Conservation (phyloP, 2,888 invertebrate genomes). For the Cacoxenus indagator region DNA sequence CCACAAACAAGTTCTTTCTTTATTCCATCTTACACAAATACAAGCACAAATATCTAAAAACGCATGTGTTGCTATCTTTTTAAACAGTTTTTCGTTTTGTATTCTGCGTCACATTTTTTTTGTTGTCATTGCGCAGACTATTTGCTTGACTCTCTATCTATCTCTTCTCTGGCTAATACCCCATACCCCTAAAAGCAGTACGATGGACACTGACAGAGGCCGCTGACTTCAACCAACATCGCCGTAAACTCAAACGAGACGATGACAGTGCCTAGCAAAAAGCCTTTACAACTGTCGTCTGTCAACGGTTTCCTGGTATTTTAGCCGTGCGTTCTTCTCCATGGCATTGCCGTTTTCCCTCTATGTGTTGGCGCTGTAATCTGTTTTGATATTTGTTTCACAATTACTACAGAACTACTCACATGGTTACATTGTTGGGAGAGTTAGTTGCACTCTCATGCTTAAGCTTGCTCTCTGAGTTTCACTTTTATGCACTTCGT, state of each 20-base stretch:
- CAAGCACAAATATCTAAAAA: background rate
- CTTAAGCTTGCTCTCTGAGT: background rate
- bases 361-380: constrained; percentile 36
- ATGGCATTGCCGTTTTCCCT: background rate
- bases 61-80: background rate
- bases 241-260: background rate
- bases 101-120: constrained; percentile 10
- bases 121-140: background rate
- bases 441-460: background rate
- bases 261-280: background rate
- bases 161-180: background rate
- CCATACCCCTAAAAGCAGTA: background rate
- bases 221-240: constrained; percentile 16
- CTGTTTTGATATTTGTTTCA: constrained; percentile 25
- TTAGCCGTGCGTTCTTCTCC: constrained; percentile 6
- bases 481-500: constrained; percentile 9
- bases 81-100: background rate
- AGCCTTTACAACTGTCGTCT: background rate
- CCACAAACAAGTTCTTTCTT: constrained; percentile 18
- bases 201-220: background rate
- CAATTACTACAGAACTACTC: constrained; percentile 50
- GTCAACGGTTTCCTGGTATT: constrained; percentile 49
- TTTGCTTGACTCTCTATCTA: background rate
- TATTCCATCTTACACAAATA: constrained; percentile 1
- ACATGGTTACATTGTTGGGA: background rate